phyloP scores from a whole-genome alignment of 1,140 invertebrate species.

The Hestina assimilis region DNA sequence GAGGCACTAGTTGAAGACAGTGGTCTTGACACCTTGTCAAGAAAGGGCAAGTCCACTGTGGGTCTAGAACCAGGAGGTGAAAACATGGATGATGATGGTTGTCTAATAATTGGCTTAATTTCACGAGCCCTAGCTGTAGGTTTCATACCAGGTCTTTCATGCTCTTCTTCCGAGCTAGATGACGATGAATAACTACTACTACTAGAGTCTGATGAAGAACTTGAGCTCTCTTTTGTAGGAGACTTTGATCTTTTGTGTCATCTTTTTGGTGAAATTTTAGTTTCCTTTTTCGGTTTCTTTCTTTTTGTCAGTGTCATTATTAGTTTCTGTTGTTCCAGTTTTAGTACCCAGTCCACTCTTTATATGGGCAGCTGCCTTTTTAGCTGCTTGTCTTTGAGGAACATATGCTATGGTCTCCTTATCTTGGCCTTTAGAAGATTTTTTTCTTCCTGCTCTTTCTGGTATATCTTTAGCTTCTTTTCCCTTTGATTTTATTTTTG shows the following conservation, averaged over 20 bases:
- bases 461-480: constrained; percentile 60
- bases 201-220: constrained; percentile 69
- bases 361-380: constrained; percentile 93
- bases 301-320: constrained; percentile 71
- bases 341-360: constrained; percentile 87
- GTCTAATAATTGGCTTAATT: constrained; percentile 58
- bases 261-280: constrained; percentile 68
- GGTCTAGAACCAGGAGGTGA: constrained; percentile 70
- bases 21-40: constrained; percentile 80
- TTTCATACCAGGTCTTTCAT: constrained; percentile 61
- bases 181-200: constrained; percentile 76
- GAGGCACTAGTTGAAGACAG: constrained; percentile 76
- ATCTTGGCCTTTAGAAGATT: constrained; percentile 72
- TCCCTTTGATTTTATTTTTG: constrained; percentile 62
- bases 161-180: constrained; percentile 76
- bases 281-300: constrained; percentile 61
- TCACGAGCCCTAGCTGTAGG: constrained; percentile 64
- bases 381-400: constrained; percentile 92
- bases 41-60: constrained; percentile 80
- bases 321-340: constrained; percentile 72
- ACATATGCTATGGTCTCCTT: constrained; percentile 90
- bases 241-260: constrained; percentile 52
- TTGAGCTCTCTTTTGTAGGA: constrained; percentile 64
- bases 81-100: constrained; percentile 69
- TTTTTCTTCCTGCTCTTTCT: constrained; percentile 78